A percentile compares a stretch with the other conserved stretches of the same genome.
phyloP scores from a whole-genome alignment of 2,113 vertebrate species.

The Nerophis ophidion region DNA sequence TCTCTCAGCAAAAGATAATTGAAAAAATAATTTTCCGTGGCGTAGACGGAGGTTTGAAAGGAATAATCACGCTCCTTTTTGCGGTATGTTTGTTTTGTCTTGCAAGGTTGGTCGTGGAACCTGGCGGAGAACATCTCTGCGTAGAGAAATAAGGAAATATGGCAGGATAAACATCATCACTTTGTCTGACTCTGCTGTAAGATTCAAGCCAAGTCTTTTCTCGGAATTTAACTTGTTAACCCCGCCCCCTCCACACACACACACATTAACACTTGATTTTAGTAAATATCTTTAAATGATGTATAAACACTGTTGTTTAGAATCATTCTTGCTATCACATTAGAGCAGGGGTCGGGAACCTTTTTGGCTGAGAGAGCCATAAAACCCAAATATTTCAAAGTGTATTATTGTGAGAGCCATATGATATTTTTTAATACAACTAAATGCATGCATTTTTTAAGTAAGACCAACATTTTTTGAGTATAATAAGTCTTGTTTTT shows the following conservation, averaged over 20 bases:
- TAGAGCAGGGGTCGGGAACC: too few species aligned
- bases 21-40: conserved; percentile 30
- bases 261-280: too few species aligned
- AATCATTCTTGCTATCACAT: too few species aligned
- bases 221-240: not conserved
- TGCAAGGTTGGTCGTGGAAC: conserved; percentile 44
- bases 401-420: too few species aligned
- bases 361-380: too few species aligned
- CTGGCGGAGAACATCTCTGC: conserved; percentile 10
- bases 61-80: conserved; percentile 33
- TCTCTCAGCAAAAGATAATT: conserved; percentile 14
- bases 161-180: conserved; percentile 33
- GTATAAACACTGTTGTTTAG: too few species aligned
- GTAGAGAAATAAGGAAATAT: conserved; percentile 26
- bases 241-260: not conserved
- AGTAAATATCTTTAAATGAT: too few species aligned
- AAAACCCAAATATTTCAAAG: too few species aligned
- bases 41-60: conserved; percentile 18
- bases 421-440: too few species aligned
- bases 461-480: too few species aligned
- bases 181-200: conserved; percentile 28
- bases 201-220: conserved; percentile 26
- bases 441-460: too few species aligned
- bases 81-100: not conserved
- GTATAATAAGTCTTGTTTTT: too few species aligned